Percentiles rank a stretch among this genome's conserved stretches.
phyloP scores from a whole-genome alignment of 2,888 invertebrate species.

The Hydrotaea cyrtoneurina region DNA sequence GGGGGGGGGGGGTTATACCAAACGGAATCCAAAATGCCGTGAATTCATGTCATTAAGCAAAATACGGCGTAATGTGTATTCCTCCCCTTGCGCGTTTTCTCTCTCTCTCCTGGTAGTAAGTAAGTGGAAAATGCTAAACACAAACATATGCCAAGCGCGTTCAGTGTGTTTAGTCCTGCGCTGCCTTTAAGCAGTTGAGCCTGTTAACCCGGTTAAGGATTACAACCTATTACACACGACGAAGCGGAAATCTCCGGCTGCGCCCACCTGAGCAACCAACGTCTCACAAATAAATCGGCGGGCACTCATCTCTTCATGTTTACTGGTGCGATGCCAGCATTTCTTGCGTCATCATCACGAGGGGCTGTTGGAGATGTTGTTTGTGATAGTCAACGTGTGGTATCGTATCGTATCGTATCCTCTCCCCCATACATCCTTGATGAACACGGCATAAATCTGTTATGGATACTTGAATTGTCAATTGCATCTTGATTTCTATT shows the following conservation, averaged over 20 bases:
- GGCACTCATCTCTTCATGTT: constrained; percentile 36
- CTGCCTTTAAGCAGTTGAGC: constrained; percentile 42
- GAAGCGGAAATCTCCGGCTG: background rate
- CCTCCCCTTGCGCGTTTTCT: too few relatives aligned
- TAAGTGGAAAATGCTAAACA: background rate
- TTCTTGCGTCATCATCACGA: background rate
- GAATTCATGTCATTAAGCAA: constrained; percentile 59
- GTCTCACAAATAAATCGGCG: constrained; percentile 19
- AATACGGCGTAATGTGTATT: constrained; percentile 2
- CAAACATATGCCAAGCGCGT: background rate
- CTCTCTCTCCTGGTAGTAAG: background rate
- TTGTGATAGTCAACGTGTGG: background rate
- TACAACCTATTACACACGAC: constrained; percentile 26
- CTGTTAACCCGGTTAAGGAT: constrained; percentile 66
- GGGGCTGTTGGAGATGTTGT: background rate
- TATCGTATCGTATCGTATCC: too few relatives aligned
- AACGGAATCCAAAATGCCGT: constrained; percentile 52
- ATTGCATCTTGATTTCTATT: constrained; percentile 51
- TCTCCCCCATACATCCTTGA: background rate
- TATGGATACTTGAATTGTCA: constrained; percentile 61
- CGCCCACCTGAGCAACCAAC: background rate
- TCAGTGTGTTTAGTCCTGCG: background rate
- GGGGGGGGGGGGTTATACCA: background rate
- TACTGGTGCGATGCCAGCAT: background rate
- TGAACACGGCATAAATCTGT: constrained; percentile 51